Percentiles rank a stretch among this genome's conserved stretches.
Evolutionary conservation across 64 coral and sea anemone species (phyloP).

Genomic region (Catalaphyllia jardinei): DNA sequence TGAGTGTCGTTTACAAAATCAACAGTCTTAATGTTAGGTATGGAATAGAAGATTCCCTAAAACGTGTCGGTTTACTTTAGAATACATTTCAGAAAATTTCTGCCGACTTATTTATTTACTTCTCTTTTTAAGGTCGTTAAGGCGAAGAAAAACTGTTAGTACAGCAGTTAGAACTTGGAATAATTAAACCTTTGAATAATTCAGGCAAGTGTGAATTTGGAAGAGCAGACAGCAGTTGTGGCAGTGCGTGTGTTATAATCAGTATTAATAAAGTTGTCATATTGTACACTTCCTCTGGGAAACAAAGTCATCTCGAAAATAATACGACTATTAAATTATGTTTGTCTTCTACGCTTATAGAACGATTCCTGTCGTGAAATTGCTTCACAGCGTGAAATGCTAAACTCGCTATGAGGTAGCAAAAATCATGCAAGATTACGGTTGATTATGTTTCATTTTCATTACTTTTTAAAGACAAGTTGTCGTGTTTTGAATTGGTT

Average conservation of each 20-base stretch:
- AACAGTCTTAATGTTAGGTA: neutral
- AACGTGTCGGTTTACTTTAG: neutral
- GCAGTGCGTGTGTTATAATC: neutral
- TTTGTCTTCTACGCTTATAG: constrained; percentile 4
- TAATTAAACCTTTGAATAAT: constrained; percentile 4
- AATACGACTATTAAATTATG: constrained; percentile 36
- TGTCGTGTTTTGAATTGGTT: neutral
- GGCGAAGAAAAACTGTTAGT: neutral
- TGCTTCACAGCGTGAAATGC: constrained; percentile 16
- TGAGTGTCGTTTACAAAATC: neutral
- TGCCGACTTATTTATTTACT: neutral
- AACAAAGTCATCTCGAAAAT: constrained; percentile 17
- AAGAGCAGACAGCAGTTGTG: neutral
- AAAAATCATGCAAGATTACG: constrained; percentile 11
- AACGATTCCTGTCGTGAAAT: neutral
- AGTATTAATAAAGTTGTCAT: constrained; percentile 1
- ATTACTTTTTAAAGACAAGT: neutral
- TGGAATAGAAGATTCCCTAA: neutral
- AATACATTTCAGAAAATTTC: neutral
- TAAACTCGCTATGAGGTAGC: neutral
- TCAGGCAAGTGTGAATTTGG: neutral
- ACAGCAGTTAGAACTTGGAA: neutral
- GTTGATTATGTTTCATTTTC: constrained; percentile 13
- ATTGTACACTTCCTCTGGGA: constrained; percentile 1
- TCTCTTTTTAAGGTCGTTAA: neutral